Base-by-base conservation (phyloP, 2,888 invertebrate genomes). In the Quadroppia sp. region DNA sequence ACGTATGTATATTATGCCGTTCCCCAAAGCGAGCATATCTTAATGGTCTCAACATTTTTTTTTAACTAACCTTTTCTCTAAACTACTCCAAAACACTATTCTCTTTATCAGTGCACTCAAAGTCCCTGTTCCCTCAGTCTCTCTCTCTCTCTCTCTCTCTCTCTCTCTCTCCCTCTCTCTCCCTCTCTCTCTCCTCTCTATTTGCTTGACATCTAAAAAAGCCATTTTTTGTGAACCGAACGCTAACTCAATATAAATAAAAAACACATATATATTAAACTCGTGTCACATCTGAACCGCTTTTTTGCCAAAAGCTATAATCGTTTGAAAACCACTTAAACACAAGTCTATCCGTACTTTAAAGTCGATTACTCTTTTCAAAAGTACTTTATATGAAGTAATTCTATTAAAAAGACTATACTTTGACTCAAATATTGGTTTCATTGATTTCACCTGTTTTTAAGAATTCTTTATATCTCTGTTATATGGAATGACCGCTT, bases 1-100 rank as follows among this genome's bases (percentile, higher is more conserved):
- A 61, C 61, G 61, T 61, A 61, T 61, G 23, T 61, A 23, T 28
- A 61, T 61, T 61, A 61, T 61, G 61, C 30, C 61, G 61, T 61
- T 61, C 61, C 61, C 61, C 30, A 61, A 61, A 11, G 32, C 32
- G 30, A 32, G 32, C 32, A 61, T 61, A 61, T 61, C 61, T 61
- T 61, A 61, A 61, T 61, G 61, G 61, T 61, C 32, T n/a, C n/a
- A n/a, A n/a, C n/a, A n/a, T n/a, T n/a, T n/a, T n/a, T n/a, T n/a
- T n/a, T n/a, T n/a, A n/a, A n/a, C n/a, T n/a, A n/a, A n/a, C n/a
- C n/a, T n/a, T n/a, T n/a, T n/a, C n/a, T n/a, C n/a, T n/a, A n/a
- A n/a, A n/a, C n/a, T n/a, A n/a, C n/a, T n/a, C n/a, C n/a, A n/a
- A n/a, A n/a, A n/a, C n/a, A n/a, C n/a, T n/a, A n/a, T n/a, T n/a